Evolutionary conservation across 2,888 invertebrate species (phyloP).

Genomic region (Perizoma affinitatum): DNA sequence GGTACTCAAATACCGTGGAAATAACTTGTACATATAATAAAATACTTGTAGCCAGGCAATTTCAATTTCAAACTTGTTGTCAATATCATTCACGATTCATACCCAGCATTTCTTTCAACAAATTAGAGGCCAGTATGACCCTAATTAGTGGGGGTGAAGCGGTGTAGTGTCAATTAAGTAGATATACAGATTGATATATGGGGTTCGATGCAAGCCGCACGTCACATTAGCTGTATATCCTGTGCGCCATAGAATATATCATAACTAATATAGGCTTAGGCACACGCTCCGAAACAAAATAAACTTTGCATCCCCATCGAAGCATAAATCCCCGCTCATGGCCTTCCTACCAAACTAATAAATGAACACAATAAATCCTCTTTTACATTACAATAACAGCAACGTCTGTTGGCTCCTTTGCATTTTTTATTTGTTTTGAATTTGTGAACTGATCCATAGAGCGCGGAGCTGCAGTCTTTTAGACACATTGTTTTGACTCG

Average conservation of each 20-base stretch:
- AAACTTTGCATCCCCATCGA: constrained; percentile 69
- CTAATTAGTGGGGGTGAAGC: constrained; percentile 55
- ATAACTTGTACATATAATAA: too few species aligned
- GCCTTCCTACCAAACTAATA: constrained; percentile 75
- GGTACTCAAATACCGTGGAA: too few species aligned
- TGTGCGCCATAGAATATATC: constrained; percentile 43
- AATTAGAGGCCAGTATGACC: constrained; percentile 49
- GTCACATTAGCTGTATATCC: constrained; percentile 71
- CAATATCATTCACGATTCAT: constrained; percentile 37
- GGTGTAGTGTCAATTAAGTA: constrained; percentile 63
- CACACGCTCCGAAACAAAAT: constrained; percentile 68
- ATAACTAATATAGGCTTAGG: constrained; percentile 38
- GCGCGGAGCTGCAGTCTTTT: constrained; percentile 24
- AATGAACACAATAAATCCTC: constrained; percentile 76
- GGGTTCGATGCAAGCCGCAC: constrained; percentile 59
- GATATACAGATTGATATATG: constrained; percentile 68
- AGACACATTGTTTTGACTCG: constrained; percentile 16
- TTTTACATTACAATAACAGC: constrained; percentile 63
- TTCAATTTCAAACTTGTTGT: constrained; percentile 11
- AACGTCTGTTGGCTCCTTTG: constrained; percentile 54
- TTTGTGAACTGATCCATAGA: constrained; percentile 35
- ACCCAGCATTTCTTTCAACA: constrained; percentile 51
- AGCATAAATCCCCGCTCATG: constrained; percentile 69
- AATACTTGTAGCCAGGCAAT: too few species aligned
- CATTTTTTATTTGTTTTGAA: constrained; percentile 43